These are phyloP conservation scores for Atta cephalotes DNA, from an alignment of 1,140 invertebrate genomes.

Conservation along the genomic window DNA sequence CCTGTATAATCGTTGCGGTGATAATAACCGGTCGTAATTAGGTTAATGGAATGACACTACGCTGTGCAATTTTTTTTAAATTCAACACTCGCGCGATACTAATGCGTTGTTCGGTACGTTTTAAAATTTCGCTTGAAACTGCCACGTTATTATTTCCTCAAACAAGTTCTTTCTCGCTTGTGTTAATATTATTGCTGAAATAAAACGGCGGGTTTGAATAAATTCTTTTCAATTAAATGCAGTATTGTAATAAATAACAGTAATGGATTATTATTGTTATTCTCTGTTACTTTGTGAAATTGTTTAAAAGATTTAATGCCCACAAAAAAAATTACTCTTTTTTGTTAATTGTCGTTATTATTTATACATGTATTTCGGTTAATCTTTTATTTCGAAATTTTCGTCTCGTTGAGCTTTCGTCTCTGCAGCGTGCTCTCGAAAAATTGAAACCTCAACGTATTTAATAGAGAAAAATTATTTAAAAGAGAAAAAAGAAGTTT, in stretches of 20 bases:
- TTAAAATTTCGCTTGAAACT: slow-evolving; percentile 2
- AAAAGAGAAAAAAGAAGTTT: neutral
- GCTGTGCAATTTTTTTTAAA: slow-evolving; percentile 45
- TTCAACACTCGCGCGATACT: slow-evolving; percentile 13
- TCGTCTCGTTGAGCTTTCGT: neutral
- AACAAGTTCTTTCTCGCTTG: neutral
- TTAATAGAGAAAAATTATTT: slow-evolving; percentile 10
- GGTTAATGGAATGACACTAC: slow-evolving; percentile 69
- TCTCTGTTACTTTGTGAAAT: neutral
- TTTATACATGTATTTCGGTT: slow-evolving; percentile 1
- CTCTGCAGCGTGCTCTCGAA: neutral
- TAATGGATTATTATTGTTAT: slow-evolving; percentile 35
- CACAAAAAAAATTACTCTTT: slow-evolving; percentile 1
- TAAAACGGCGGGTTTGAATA: slow-evolving; percentile 25
- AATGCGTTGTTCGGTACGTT: slow-evolving; percentile 14
- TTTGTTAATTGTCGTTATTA: neutral
- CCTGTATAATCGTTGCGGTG: slow-evolving; percentile 48
- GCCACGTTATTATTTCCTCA: neutral
- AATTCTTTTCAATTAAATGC: slow-evolving; percentile 51
- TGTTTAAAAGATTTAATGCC: slow-evolving; percentile 49
- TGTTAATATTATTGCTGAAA: slow-evolving; percentile 34
- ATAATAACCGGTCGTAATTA: slow-evolving; percentile 66
- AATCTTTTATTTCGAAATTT: slow-evolving; percentile 45
- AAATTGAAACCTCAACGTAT: neutral
- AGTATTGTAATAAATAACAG: slow-evolving; percentile 28